Evolutionary conservation across 53 echinoderm and acorn worm genomes (phyloP).

Genomic region (Patiria pectinifera): DNA sequence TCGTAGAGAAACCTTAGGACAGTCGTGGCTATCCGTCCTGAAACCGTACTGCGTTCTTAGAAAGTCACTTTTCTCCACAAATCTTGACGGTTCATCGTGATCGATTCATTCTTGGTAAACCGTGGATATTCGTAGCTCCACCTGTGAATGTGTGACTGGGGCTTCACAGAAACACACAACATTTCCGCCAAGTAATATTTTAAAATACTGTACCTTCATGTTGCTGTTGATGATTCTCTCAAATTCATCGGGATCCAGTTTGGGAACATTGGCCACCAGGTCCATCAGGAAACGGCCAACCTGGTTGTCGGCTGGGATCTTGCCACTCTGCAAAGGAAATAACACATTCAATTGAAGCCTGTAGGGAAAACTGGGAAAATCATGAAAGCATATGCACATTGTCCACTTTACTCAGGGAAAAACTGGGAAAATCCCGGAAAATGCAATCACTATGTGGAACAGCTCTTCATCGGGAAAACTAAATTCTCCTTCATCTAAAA

Average conservation of each 20-base stretch:
- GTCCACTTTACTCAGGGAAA: neutral
- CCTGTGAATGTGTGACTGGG: no score
- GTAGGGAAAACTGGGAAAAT: neutral
- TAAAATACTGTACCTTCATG: constrained; percentile 85
- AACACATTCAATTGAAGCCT: neutral
- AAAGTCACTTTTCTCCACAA: no score
- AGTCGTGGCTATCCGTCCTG: no score
- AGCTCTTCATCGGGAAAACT: neutral
- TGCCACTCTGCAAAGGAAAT: constrained; percentile 75
- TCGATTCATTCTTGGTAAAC: no score
- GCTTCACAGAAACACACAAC: no score
- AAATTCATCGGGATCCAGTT: constrained; percentile 90
- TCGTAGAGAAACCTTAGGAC: no score
- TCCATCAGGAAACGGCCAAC: constrained; percentile 94
- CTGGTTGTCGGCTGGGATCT: constrained; percentile 91
- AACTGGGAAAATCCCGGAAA: neutral
- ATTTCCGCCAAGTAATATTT: neutral
- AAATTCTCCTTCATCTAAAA: no score
- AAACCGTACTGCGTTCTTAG: no score
- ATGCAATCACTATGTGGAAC: neutral
- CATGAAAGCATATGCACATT: neutral
- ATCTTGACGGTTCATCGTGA: no score
- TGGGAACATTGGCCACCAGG: constrained; percentile 92
- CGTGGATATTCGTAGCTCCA: no score
- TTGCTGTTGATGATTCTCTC: constrained; percentile 98